These are phyloP conservation scores for Plagodis pulveraria DNA, from an alignment of 2,888 invertebrate genomes.

Conservation along the genomic window DNA sequence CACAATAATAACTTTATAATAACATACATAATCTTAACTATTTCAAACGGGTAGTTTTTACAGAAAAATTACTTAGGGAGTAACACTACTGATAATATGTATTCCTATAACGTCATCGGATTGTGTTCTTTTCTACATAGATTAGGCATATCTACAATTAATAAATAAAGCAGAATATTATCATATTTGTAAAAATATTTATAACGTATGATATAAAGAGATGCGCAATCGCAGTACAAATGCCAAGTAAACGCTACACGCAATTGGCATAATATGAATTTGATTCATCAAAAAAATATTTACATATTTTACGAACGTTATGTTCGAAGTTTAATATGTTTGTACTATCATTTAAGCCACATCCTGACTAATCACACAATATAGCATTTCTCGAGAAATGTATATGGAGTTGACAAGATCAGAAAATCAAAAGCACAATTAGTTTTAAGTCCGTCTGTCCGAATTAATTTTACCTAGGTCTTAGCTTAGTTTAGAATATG, in stretches of 20 bases:
- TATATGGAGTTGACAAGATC: constrained; percentile 4
- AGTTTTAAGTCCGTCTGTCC: not conserved
- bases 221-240: constrained; percentile 4
- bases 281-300: constrained; percentile 43
- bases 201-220: not conserved
- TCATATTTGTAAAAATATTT: not conserved
- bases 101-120: too few species aligned
- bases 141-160: not conserved
- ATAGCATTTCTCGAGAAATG: constrained; percentile 8
- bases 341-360: constrained; percentile 39
- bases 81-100: too few species aligned
- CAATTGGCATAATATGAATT: constrained; percentile 36
- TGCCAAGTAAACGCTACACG: constrained; percentile 33
- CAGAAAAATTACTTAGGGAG: not conserved
- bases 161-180: constrained; percentile 1
- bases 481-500: not conserved
- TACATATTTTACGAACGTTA: constrained; percentile 15
- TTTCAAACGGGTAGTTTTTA: constrained; percentile 1
- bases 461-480: not conserved
- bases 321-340: constrained; percentile 17
- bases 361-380: constrained; percentile 23
- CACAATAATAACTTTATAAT: not conserved
- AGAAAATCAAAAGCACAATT: constrained; percentile 8
- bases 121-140: not conserved
- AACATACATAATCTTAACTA: not conserved